Evolutionary conservation across 2,888 invertebrate genomes (phyloP), one percentile per base, ranked within the genome.

Genomic region (Athalia rosae): DNA sequence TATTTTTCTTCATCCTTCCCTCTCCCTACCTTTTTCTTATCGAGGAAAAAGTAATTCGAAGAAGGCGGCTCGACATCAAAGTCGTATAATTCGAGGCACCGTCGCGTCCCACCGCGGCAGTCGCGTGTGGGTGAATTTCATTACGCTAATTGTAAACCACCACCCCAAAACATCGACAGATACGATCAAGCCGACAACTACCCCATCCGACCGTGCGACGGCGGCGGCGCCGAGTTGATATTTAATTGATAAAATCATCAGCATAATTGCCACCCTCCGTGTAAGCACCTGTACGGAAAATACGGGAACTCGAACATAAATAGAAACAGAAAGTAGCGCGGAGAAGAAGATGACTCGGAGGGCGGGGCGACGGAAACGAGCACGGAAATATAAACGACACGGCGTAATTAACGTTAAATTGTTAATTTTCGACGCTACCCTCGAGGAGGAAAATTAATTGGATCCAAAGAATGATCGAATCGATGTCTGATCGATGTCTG

Each of bases 211-310:
- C 28, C 28, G 28, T 28, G 28, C 28, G 28, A 28, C 28, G 28
- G 28, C 28, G n/a, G 50, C 67, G 47, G 58, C 4, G 69, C 71
- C 69, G 58, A 71, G 62, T 83, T 81, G 81, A 83, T 83, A 82
- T 81, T 81, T 82, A 80, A 83, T 82, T 81, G 77, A 59, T 74
- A 79, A 80, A 78, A 80, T 83, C 81, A 82, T 84, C 80, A 81
- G 77, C 58, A 81, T 84, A 82, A 83, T 83, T 83, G 81, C 80
- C 77, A 76, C 63, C 77, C 66, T 66, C 66, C 61, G 58, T 76
- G 74, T 74, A 74, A 74, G 62, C 74, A 74, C 74, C 74, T 74
- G 74, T 74, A 74, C 61, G 74, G 62, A 62, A 74, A 62, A 74
- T 61, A 59, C 61, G 50, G 74, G 50, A 74, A 28, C 1, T 28